Base-by-base conservation (phyloP, 2,113 vertebrate species). In the Polypterus bichir region DNA sequence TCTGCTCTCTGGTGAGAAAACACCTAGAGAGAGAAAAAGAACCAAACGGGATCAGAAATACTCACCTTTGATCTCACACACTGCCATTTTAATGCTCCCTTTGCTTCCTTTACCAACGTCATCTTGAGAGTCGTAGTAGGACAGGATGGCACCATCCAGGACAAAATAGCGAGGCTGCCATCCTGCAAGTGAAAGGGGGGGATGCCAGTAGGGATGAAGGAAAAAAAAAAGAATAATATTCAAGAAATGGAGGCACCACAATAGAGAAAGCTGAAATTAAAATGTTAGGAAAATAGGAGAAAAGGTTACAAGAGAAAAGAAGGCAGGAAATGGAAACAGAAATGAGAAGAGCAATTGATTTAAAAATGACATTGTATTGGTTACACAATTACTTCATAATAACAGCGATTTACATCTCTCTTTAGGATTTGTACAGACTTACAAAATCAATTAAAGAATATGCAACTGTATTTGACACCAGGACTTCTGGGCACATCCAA, bases 81-180 rank as follows among this genome's bases (percentile, higher is more conserved):
- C 69, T 1, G 70, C 72, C 76, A 78, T 78, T 64, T 76, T 76
- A 48, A 76, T 70, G 68, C 76, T 78, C 27, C 76, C 74, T 59
- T 74, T 73, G 61, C 72, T 73, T 5, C 65, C 68, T 59, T 74
- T 78, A 9, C 62, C 69, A 44, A 78, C 74, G 52, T 78, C 72
- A n/a, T 76, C 76, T 62, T 73, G 72, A 0, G 72, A 74, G 46
- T 76, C 72, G 5, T 78, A 78, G 65, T 78, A 76, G n/a, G 74
- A 74, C 9, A 78, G 67, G 54, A 76, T 69, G 44, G 67, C 69
- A 3, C 67, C 63, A n/a, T 78, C 74, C 62, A 78, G 57, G n/a
- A 78, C 70, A 49, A 78, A 78, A 58, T 75, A 78, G 1, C 76
- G 72, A 3, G 72, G 76, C 57, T 78, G 72, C 76, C 76, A 78